Evolutionary conservation across 1,140 invertebrate species (phyloP), one percentile per base, ranked within the genome.

Genomic region (Orussus abietinus): DNA sequence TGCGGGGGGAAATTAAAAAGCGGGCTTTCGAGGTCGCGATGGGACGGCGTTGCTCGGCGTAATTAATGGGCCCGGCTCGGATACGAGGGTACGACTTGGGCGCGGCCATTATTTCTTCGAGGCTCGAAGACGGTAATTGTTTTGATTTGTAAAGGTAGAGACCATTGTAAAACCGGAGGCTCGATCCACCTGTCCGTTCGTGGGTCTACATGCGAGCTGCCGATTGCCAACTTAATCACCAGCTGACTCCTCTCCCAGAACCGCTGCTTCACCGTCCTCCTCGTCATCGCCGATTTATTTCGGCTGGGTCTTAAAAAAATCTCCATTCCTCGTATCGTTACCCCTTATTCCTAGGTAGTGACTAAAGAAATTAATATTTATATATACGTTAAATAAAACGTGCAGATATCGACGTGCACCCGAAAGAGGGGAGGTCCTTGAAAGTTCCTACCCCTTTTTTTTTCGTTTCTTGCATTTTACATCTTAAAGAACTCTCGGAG

Each of bases 41-140:
- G 13, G 3, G 3, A 18, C 10, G 32, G 3, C 4, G 20, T 33
- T 33, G 3, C 14, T 3, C 31, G 31, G 20, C 5, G 3, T 50
- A 53, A 53, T 53, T 53, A 45, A 50, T 44, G 47, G 42, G 45
- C 28, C n/a, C n/a, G n/a, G n/a, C n/a, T n/a, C n/a, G n/a, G n/a
- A n/a, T n/a, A n/a, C 13, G 9, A 33, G 9, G 4, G 12, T 33
- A 5, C 3, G n/a, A n/a, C 5, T 13, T 6, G 20, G 20, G 9
- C 9, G 14, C 20, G 14, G 13, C 9, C 6, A 6, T 5, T 4
- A 14, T 6, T 14, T 7, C 20, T 3, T 13, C 5, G 11, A 33
- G 6, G 5, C 5, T 9, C 42, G 50, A 51, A 54, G 44, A 45
- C 34, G 43, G 51, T 63, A 64, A 65, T 62, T 62, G 63, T 65